A percentile compares a stretch with the other conserved stretches of the same genome.
phyloP scores from a whole-genome alignment of 2,113 vertebrate species.

The Eptesicus fuscus region DNA sequence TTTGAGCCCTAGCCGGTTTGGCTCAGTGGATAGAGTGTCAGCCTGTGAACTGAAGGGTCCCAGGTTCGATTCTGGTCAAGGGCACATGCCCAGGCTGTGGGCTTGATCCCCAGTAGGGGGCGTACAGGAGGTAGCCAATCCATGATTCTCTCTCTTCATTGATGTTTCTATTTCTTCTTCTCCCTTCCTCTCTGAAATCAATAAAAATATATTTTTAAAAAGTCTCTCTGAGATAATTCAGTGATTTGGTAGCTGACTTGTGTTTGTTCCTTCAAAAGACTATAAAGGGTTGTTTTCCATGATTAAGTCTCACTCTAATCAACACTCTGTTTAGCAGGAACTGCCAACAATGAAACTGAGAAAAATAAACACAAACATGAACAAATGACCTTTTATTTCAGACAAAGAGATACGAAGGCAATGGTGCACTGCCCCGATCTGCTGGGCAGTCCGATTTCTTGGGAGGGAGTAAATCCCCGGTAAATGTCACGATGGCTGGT shows the following conservation, averaged over 20 bases:
- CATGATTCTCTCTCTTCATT: too few relatives aligned
- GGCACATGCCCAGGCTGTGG: too few relatives aligned
- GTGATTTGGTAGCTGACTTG: neutral
- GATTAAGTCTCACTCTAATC: conserved; percentile 2
- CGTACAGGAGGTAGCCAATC: too few relatives aligned
- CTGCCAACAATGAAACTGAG: conserved; percentile 44
- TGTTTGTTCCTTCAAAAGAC: neutral
- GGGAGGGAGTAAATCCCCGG: conserved; percentile 19
- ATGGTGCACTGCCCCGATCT: neutral
- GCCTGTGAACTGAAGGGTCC: too few relatives aligned
- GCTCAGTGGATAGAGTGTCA: too few relatives aligned
- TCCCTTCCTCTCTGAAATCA: too few relatives aligned
- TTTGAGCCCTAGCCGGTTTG: neutral
- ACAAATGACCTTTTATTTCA: conserved; percentile 70
- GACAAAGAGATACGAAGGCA: conserved; percentile 47
- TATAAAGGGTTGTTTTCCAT: neutral
- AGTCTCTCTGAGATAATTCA: neutral
- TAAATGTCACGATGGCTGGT: conserved; percentile 49
- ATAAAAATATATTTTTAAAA: too few relatives aligned
- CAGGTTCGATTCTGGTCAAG: too few relatives aligned
- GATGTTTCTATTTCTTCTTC: too few relatives aligned
- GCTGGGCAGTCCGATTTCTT: neutral
- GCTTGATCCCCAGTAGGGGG: too few relatives aligned
- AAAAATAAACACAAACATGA: conserved; percentile 46
- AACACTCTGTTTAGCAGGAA: conserved; percentile 12